A percentile compares a stretch with the other conserved stretches of the same genome.
phyloP scores from a whole-genome alignment of 2,888 invertebrate genomes.

The Crematogaster levior region DNA sequence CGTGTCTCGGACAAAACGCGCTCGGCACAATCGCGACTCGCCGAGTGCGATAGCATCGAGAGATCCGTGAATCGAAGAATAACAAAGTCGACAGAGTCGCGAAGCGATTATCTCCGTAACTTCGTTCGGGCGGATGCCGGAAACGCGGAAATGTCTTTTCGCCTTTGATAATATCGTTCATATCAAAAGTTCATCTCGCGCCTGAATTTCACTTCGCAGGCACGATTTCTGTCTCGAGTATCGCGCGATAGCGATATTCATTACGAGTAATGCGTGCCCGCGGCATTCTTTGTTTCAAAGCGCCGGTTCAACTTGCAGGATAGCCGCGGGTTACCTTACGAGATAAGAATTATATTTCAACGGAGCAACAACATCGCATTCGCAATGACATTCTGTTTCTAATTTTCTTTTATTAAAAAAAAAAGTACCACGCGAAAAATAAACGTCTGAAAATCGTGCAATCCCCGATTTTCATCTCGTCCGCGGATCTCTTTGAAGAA shows the following conservation, averaged over 20 bases:
- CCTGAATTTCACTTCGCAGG: background rate
- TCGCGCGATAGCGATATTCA: background rate
- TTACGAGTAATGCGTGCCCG: background rate
- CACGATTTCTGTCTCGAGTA: background rate
- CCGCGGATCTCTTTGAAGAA: background rate
- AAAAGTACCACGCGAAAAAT: background rate
- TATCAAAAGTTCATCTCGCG: background rate
- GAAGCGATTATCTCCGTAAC: conserved; percentile 22
- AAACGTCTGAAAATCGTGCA: background rate
- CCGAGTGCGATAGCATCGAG: background rate
- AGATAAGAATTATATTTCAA: conserved; percentile 14
- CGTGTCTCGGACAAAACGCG: background rate
- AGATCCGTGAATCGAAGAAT: conserved; percentile 10
- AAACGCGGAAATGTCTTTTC: background rate
- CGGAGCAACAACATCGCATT: background rate
- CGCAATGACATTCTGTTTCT: background rate
- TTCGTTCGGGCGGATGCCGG: background rate
- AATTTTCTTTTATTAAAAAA: background rate
- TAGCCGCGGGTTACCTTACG: background rate
- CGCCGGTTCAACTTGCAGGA: background rate
- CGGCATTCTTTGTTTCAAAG: conserved; percentile 12
- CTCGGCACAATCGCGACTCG: background rate
- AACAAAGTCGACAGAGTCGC: conserved; percentile 20
- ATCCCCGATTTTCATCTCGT: background rate
- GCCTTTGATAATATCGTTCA: background rate